A percentile compares a stretch with the other conserved stretches of the same genome.
phyloP scores from a whole-genome alignment of 2,888 invertebrate genomes.

The Andrena marginata region DNA sequence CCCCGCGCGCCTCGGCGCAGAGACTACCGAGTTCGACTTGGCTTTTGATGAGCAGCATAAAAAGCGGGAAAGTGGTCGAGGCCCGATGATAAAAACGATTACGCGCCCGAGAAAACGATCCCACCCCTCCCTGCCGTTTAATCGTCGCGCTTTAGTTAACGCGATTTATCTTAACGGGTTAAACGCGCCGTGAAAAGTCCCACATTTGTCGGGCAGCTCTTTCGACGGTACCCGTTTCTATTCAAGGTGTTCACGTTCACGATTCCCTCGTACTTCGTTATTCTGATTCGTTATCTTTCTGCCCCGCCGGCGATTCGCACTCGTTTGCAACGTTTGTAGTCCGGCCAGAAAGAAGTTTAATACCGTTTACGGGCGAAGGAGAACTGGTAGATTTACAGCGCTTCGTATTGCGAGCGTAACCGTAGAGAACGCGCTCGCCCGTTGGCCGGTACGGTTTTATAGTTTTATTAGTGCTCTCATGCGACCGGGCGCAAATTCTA shows the following conservation, averaged over 20 bases:
- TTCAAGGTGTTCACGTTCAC: not conserved
- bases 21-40: slow-evolving; percentile 43
- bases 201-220: slow-evolving; percentile 8
- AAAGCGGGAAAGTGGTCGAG: slow-evolving; percentile 47
- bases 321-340: slow-evolving; percentile 29
- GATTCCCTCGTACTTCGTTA: slow-evolving; percentile 1
- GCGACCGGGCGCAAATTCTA: slow-evolving; percentile 64
- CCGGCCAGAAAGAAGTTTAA: slow-evolving; percentile 13
- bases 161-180: slow-evolving; percentile 15
- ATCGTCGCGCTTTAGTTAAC: slow-evolving; percentile 53
- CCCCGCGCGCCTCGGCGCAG: slow-evolving; percentile 16
- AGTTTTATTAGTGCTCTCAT: slow-evolving; percentile 68
- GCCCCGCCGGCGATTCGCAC: slow-evolving; percentile 2
- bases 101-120: slow-evolving; percentile 36
- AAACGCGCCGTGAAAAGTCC: slow-evolving; percentile 19
- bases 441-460: slow-evolving; percentile 63
- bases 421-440: slow-evolving; percentile 12
- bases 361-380: slow-evolving; percentile 51
- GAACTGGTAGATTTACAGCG: slow-evolving; percentile 33
- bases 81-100: slow-evolving; percentile 56
- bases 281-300: not conserved
- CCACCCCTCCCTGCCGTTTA: slow-evolving; percentile 52
- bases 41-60: slow-evolving; percentile 66
- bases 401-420: not conserved
- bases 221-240: not conserved